Conservation (phyloP, 2,113 vertebrate species). For the Heterochromis multidens region DNA sequence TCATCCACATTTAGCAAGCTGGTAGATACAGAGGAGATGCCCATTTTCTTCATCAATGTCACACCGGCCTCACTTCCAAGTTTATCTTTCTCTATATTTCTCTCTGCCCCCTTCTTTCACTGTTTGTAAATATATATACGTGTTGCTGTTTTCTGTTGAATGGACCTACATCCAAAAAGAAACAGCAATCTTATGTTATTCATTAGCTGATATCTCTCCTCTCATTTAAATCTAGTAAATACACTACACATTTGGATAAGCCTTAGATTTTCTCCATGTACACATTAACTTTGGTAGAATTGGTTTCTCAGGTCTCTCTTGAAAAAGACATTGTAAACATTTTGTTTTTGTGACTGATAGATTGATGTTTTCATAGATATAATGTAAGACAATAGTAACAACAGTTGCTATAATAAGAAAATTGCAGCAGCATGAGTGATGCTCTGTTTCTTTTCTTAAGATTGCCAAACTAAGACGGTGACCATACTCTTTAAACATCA, state of each 20-base stretch:
- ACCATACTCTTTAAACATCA: not conserved
- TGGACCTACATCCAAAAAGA: not conserved
- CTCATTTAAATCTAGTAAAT: not conserved
- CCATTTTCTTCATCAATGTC: not conserved
- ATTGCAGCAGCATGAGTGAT: not conserved
- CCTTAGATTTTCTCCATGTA: not conserved
- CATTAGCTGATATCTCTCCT: not conserved
- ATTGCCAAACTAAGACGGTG: not conserved
- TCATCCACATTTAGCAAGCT: not conserved
- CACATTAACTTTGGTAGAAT: rapidly evolving
- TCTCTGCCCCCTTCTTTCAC: not conserved
- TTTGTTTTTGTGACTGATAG: not conserved
- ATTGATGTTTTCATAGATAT: not conserved
- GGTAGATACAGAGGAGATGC: not conserved
- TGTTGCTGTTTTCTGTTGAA: not conserved
- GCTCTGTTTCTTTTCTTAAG: not conserved
- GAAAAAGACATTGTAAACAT: not conserved
- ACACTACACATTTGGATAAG: not conserved
- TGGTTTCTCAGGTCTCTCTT: not conserved
- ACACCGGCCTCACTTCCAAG: not conserved
- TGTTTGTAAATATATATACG: not conserved
- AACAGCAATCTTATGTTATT: not conserved
- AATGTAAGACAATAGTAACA: not conserved
- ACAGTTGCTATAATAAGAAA: not conserved
- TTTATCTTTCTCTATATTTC: not conserved